Evolutionary conservation across 2,113 vertebrate genomes (phyloP), one percentile per base, ranked within the genome.

Genomic region (Aix galericulata): DNA sequence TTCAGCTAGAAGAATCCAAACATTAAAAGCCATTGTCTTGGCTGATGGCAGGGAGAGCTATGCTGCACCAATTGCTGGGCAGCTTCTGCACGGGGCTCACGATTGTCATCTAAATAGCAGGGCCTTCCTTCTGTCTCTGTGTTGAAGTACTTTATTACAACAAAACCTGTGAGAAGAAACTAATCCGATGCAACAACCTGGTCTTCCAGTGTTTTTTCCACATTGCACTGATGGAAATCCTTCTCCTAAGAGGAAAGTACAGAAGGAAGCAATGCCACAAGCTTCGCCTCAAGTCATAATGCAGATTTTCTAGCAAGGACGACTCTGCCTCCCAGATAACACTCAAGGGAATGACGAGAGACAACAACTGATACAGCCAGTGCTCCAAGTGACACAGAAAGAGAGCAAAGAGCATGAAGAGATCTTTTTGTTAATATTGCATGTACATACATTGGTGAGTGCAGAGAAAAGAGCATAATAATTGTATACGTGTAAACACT

Each of bases 401-500:
- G 22, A 53, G 32, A 76, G 36, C 15, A 66, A 75, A 91, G 62
- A 50, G n/a, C 55, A 74, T n/a, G 44, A 82, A 92, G 34, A 26
- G 11, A 8, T 52, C 42, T 75, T 55, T 67, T 46, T 10, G 32
- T 55, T 38, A n/a, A 0, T 34, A 27, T 32, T 8, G 0, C 23
- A 16, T 36, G 60, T 0, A 0, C 2, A 1, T 1, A 9, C 62
- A 7, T 1, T 59, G 71, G 40, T 40, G 56, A 81, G 38, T 2
- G 21, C 60, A 80, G 36, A 50, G 31, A 58, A 32, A 58, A 62
- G 25, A 8, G 7, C 62, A 55, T n/a, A 72, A 18, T 75, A 48
- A 22, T 48, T 48, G 46, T 48, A 48, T 22, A 36, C n/a, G 31
- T 55, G 89, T 76, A 73, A 78, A 87, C 32, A 17, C 55, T 9